A percentile compares a stretch with the other conserved stretches of the same genome.
Evolutionary conservation across 2,113 vertebrate species (phyloP).

Genomic region (Willisornis vidua): DNA sequence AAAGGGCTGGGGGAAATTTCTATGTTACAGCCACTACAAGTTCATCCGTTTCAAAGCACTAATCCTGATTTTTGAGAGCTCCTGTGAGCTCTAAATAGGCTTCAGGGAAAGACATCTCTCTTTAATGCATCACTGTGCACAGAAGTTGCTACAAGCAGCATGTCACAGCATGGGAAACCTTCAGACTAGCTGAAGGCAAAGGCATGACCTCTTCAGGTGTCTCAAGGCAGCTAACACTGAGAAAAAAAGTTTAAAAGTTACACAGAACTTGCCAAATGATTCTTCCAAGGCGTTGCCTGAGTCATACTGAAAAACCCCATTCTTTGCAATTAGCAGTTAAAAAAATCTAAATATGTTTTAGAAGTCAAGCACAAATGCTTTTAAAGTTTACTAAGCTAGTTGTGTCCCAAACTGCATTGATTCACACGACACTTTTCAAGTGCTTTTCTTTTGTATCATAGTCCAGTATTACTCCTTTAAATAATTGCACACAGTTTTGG

Average conservation of each 20-base stretch:
- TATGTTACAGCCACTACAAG: accelerated
- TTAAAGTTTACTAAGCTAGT: background rate
- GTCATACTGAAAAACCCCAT: background rate
- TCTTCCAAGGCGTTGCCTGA: background rate
- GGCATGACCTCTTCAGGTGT: background rate
- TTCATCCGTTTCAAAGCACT: background rate
- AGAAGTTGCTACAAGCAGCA: background rate
- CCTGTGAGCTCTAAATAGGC: background rate
- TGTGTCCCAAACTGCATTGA: background rate
- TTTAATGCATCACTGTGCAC: background rate
- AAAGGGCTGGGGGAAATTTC: background rate
- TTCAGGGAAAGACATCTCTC: background rate
- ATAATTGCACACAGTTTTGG: background rate
- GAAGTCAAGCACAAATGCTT: background rate
- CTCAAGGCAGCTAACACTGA: background rate
- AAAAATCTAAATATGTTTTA: background rate
- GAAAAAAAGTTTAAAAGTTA: background rate
- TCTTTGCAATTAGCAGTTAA: background rate
- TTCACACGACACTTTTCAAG: background rate
- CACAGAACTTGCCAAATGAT: background rate
- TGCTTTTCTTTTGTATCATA: background rate
- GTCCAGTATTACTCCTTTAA: background rate
- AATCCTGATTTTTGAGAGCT: background rate
- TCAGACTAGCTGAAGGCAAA: background rate
- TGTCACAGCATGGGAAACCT: background rate